Base-by-base conservation (phyloP, 2,113 vertebrate genomes). In the Laticauda colubrina region DNA sequence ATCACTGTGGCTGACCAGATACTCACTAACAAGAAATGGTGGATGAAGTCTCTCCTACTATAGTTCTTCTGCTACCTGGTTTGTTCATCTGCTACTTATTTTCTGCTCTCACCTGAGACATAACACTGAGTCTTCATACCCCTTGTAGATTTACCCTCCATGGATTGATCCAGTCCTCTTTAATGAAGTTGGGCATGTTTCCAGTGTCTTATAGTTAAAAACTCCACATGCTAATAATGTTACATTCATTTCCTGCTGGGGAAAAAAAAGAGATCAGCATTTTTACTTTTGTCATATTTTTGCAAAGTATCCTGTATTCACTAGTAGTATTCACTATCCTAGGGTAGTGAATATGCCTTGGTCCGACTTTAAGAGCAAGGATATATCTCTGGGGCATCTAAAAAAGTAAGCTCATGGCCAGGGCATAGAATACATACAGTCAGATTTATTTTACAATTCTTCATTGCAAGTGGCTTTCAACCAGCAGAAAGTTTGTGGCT, bases 381-480 rank as follows among this genome's bases (percentile, higher is more conserved):
- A 26, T 53, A 61, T 23, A 45, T 93, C 89, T n/a, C 64, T 92
- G 1, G 91, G 90, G n/a, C 88, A 91, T 45, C 51, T 9, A 51
- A 89, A 54, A 93, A 91, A 86, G 85, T 18, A 85, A 86, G 75
- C 10, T 5, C 91, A 94, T 75, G 56, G 15, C 15, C 4, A 29
- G 26, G 48, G 55, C 43, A 61, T 2, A 39, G 24, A 12, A 4
- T 34, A 21, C 51, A 43, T 94, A 69, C 23, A 86, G 94, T 95
- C 91, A 48, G 12, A 5, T 34, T 93, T 4, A 56, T n/a, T 95
- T 53, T 89, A 95, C 91, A 39, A 61, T 59, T 90, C 92, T 45
- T 91, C 5, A 90, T 18, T 93, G 15, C 87, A 69, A 94, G 75
- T 61, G 92, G 93, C 69, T 34, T 4, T 91, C 90, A 86, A 23